Evolutionary conservation across 2,888 invertebrate species (phyloP), one percentile per base, ranked within the genome.

Genomic region (Plagodis pulveraria): DNA sequence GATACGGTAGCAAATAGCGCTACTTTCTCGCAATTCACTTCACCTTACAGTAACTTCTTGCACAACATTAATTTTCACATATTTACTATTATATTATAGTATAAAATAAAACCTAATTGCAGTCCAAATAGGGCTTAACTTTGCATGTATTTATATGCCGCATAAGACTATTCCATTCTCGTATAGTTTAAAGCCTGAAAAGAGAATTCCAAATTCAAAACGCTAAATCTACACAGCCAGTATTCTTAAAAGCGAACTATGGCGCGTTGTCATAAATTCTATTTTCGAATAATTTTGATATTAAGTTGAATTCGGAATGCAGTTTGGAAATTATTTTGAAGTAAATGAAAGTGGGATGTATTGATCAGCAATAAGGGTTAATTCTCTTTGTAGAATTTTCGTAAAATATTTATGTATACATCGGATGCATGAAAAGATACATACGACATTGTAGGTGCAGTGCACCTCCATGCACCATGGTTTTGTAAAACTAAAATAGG

Each of bases 1-100:
- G 91, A 91, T 92, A 90, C 89, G 84, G 89, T 87, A 91, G 90
- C 91, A 91, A 91, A 91, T 91, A 90, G 89, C 84, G 84, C 87
- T 84, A 89, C 90, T 89, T 90, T 89, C 85, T 85, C 86, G 87
- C 86, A 81, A 88, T 84, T 84, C 86, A 86, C 83, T 78, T 84
- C 85, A 86, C 86, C 87, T 89, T 88, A 89, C 89, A 90, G 89
- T 86, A 86, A 76, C 79, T 78, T 78, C 73, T 73, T 52, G 12
- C 36, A 50, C 41, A 49, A 51, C 12, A 50, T n/a, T 8, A 46
- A 32, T 51, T 43, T 22, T 47, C 51, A 49, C 69, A 54, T 48
- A 70, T 22, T 22, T 66, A 67, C 40, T 63, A 71, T 78, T 60
- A 52, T 57, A 55, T 38, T 32, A 36, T 65, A 72, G 34, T 9